A percentile compares a stretch with the other conserved stretches of the same genome.
Conservation (phyloP, 2,888 invertebrate species). For the Drosophila picticornis region DNA sequence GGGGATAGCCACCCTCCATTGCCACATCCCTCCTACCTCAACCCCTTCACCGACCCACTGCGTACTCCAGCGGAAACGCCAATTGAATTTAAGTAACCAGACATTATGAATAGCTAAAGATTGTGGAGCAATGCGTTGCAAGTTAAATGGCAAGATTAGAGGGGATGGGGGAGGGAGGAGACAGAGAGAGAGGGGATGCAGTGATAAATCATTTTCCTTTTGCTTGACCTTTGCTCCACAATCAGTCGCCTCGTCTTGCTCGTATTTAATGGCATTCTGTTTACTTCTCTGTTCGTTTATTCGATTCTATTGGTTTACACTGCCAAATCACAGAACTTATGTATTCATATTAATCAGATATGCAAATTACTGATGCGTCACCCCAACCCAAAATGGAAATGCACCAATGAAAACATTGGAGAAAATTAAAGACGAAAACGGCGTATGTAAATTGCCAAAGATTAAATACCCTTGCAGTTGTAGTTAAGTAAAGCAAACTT, state of each 20-base stretch:
- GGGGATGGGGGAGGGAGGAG: background rate
- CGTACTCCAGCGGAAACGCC: slow-evolving; percentile 72
- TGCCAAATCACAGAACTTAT: slow-evolving; percentile 68
- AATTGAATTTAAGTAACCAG: slow-evolving; percentile 79
- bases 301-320: slow-evolving; percentile 55
- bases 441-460: background rate
- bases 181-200: background rate
- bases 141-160: background rate
- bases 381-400: slow-evolving; percentile 39
- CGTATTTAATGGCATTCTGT: slow-evolving; percentile 53
- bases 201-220: slow-evolving; percentile 32
- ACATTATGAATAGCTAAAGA: slow-evolving; percentile 45
- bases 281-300: slow-evolving; percentile 40
- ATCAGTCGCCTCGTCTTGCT: slow-evolving; percentile 44
- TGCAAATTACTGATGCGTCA: slow-evolving; percentile 66
- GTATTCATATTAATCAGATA: slow-evolving; percentile 82
- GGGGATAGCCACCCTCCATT: slow-evolving; percentile 1
- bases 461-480: slow-evolving; percentile 4
- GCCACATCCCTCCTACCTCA: background rate
- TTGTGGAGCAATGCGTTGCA: slow-evolving; percentile 14
- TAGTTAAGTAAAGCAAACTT: background rate
- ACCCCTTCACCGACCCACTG: background rate
- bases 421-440: background rate
- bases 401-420: slow-evolving; percentile 15
- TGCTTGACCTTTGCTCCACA: slow-evolving; percentile 66